Conservation (phyloP, 2,888 invertebrate species). For the Troglohyphantes excavatus region DNA sequence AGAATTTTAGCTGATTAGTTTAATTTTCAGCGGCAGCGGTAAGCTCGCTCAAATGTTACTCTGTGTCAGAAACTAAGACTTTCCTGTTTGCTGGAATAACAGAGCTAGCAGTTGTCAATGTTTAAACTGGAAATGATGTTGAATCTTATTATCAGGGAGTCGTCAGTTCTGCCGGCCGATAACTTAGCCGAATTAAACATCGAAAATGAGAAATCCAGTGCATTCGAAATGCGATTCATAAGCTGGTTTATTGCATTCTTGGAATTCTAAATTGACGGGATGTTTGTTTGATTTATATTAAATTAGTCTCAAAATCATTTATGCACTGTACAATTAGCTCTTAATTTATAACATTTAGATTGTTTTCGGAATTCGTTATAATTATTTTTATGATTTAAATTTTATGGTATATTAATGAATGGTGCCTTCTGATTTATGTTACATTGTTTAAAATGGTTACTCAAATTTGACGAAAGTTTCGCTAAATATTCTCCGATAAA, state of each 20-base stretch:
- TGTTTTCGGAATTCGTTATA: no score
- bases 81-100: conserved; percentile 20
- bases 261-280: no score
- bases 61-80: conserved; percentile 17
- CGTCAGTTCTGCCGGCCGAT: background rate
- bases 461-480: no score
- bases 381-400: no score
- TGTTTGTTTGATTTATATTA: no score
- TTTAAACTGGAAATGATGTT: conserved; percentile 33
- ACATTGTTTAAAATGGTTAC: no score
- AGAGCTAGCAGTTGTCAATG: conserved; percentile 19
- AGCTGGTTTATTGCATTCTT: background rate
- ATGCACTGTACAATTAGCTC: no score
- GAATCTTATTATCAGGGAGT: conserved; percentile 16
- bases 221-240: background rate
- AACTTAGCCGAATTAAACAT: conserved; percentile 1
- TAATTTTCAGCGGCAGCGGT: background rate
- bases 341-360: no score
- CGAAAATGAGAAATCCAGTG: background rate
- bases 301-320: no score
- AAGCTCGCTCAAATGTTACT: background rate
- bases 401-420: no score
- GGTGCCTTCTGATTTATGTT: no score
- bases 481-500: no score
- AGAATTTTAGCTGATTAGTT: background rate